A percentile compares a stretch with the other conserved stretches of the same genome.
phyloP scores from a whole-genome alignment of 2,113 vertebrate genomes.

The Scopus umbretta region DNA sequence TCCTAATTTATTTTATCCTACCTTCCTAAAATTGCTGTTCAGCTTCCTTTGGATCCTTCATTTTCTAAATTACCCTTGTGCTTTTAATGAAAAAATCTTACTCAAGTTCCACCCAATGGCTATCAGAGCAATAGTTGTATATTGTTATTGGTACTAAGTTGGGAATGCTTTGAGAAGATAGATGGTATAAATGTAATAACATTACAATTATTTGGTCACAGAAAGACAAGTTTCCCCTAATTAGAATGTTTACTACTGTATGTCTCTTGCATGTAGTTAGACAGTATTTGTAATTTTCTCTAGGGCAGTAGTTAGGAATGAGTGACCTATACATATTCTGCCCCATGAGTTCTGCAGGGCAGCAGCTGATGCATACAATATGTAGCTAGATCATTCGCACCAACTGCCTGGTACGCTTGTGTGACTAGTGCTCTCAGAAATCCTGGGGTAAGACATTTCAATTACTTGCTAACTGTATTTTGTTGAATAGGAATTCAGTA shows the following conservation, averaged over 20 bases:
- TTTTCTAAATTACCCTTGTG: background rate
- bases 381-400: background rate
- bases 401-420: background rate
- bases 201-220: background rate
- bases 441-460: background rate
- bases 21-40: background rate
- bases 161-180: background rate
- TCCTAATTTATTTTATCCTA: background rate
- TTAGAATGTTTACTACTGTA: background rate
- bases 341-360: background rate
- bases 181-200: background rate
- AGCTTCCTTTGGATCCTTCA: background rate
- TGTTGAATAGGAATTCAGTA: background rate
- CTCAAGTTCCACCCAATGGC: background rate
- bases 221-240: background rate
- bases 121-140: background rate
- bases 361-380: background rate
- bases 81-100: background rate
- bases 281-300: background rate
- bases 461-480: background rate
- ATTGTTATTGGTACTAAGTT: background rate
- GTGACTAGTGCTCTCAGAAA: no score
- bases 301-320: background rate
- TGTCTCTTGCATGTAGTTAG: background rate
- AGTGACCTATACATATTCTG: background rate